Evolutionary conservation across 2,113 vertebrate genomes (phyloP), one percentile per base, ranked within the genome.

Genomic region (Okapia johnstoni): DNA sequence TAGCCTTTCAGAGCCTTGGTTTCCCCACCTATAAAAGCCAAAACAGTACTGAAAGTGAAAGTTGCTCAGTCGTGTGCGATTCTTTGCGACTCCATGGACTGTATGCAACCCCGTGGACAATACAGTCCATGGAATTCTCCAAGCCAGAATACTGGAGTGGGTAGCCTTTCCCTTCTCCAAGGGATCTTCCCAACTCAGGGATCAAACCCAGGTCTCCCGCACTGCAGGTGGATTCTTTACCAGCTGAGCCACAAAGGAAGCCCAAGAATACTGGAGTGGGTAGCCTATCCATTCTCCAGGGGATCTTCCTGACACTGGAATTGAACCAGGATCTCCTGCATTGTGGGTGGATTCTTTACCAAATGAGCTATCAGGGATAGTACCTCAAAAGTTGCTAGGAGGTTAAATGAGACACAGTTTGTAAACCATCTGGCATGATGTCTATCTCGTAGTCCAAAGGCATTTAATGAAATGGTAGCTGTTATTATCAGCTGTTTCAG

Each of bases 381-480:
- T 30, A 85, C 19, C n/a, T 88, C 21, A 16, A 89, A 63, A 30
- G 9, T 36, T 55, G 26, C 7, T 58, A 40, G 19, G n/a, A 63
- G 23, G 43, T 58, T 91, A 80, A 89, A 76, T 55, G 85, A 93
- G 84, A 73, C 12, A 4, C 5, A 11, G 11, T 4, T 5, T 85
- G 40, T 54, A 58, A 88, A 40, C 48, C 1, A 1, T 11, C 52
- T 57, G 17, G 33, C 19, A 12, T 0, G 11, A 30, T n/a, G 4
- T 3, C 43, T 60, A 3, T 85, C 84, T 13, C 0, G 7, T 12
- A 85, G 25, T 15, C 50, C 7, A 4, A 26, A 63, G 9, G 40
- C n/a, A 8, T 94, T 93, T 61, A 46, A 36, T 46, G 95, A 90
- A 85, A 97, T 7, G 10, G 36, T 6, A 76, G 33, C 14, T 52